Evolutionary conservation across 1,140 invertebrate genomes (phyloP).

Genomic region (Sipha flava): DNA sequence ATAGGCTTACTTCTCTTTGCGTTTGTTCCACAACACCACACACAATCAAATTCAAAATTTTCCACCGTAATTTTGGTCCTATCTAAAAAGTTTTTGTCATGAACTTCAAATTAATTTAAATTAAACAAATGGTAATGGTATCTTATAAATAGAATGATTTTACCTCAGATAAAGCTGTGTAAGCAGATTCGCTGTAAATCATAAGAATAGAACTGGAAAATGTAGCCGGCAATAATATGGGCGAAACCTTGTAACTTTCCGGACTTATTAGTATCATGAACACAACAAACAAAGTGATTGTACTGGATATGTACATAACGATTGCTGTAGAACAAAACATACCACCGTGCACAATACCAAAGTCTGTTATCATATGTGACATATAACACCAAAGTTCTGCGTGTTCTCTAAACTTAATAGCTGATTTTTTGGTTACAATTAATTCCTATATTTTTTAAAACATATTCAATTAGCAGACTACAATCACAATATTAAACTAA

Average conservation of each 20-base stretch:
- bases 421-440: not conserved
- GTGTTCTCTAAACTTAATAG: not conserved
- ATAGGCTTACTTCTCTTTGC: not conserved
- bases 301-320: not conserved
- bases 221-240: not conserved
- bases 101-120: too few species aligned
- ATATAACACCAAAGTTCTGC: constrained; percentile 1
- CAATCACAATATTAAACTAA: too few species aligned
- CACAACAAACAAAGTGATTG: not conserved
- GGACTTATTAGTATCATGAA: not conserved
- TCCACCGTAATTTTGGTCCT: not conserved
- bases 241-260: not conserved
- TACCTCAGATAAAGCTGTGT: not conserved
- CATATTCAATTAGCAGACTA: too few species aligned
- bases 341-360: not conserved
- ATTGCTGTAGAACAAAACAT: not conserved
- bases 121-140: too few species aligned
- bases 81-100: too few species aligned
- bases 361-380: not conserved
- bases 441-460: not conserved
- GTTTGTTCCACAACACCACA: not conserved
- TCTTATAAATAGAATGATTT: too few species aligned
- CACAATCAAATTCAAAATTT: not conserved
- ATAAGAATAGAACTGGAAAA: not conserved
- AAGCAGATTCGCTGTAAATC: not conserved